Evolutionary conservation across 2,888 invertebrate species (phyloP), one percentile per base, ranked within the genome.

Genomic region (Galerucella pusilla): DNA sequence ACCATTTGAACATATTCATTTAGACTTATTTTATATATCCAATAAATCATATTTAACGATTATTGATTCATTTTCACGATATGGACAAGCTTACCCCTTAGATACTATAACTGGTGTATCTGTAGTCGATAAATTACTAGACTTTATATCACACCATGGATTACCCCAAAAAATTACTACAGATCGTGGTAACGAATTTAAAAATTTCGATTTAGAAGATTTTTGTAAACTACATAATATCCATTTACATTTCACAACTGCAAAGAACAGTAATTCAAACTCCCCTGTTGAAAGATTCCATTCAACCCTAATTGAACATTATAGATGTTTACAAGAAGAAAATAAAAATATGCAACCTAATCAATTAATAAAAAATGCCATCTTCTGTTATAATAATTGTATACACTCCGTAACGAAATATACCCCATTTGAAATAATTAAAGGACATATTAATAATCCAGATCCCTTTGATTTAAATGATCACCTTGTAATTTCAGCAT

Each of bases 121-220:
- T 57, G 20, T 14, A 20, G 20, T 57, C 9, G 57, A 57, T 57
- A 20, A 9, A n/a, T 1, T 57, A 57, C 16, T 57, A 57, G 7
- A 57, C 14, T 57, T 57, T 16, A 57, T 57, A 2, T 16, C 57
- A 20, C 57, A 57, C n/a, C n/a, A n/a, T n/a, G n/a, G n/a, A n/a
- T n/a, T n/a, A n/a, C n/a, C 57, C 20, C 57, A 57, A 57, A 57
- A 57, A 4, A 57, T 57, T 57, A 57, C 57, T n/a, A 16, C 16
- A n/a, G 57, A 57, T 57, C 6, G 57, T 0, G 57, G 4, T 57
- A 57, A 2, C n/a, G 57, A 57, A 57, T 57, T 57, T n/a, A 57
- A 57, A 5, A 57, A 57, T 16, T 57, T 16, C 16, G 6, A 57
- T 9, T 7, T 57, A 1, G 10, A 57, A 35, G 35, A 57, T 20